Percentiles rank a stretch among this genome's conserved stretches.
Evolutionary conservation across 2,113 vertebrate genomes (phyloP).

Genomic region (Phrynosoma platyrhinos): DNA sequence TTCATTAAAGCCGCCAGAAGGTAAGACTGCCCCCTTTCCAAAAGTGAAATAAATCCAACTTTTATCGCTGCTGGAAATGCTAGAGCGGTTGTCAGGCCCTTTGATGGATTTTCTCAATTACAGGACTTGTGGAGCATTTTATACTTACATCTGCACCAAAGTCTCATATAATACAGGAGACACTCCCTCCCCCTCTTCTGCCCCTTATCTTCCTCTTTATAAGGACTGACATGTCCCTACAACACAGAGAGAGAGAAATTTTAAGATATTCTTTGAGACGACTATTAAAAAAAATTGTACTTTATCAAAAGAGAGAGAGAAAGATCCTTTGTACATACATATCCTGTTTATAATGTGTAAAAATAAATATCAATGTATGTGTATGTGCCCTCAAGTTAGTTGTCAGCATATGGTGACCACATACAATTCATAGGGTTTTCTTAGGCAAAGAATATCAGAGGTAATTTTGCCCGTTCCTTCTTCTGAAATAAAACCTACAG

Average conservation of each 20-base stretch:
- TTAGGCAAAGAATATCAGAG: too few species aligned
- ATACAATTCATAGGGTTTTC: too few species aligned
- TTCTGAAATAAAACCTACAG: too few species aligned
- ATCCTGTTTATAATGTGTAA: too few species aligned
- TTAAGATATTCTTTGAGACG: conserved; percentile 24
- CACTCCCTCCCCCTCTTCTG: conserved; percentile 56
- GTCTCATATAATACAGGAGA: conserved; percentile 67
- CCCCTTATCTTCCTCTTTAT: conserved; percentile 76
- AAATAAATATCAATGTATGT: too few species aligned
- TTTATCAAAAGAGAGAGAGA: too few species aligned
- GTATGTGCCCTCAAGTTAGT: too few species aligned
- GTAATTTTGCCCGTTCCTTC: too few species aligned
- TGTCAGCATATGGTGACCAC: too few species aligned
- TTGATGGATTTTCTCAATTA: conserved; percentile 89
- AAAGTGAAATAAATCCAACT: conserved; percentile 87
- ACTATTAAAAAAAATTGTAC: not conserved
- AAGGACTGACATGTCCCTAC: conserved; percentile 74
- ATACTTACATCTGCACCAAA: conserved; percentile 81
- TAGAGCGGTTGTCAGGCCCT: conserved; percentile 82
- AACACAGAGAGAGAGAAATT: conserved; percentile 47
- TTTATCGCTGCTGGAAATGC: conserved; percentile 88
- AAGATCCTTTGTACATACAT: too few species aligned
- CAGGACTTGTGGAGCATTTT: conserved; percentile 87
- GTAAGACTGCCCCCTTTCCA: conserved; percentile 87
- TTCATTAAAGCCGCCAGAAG: conserved; percentile 88